These are phyloP conservation scores for Saccostrea echinata DNA, from an alignment of 1,140 invertebrate genomes.

Conservation along the genomic window DNA sequence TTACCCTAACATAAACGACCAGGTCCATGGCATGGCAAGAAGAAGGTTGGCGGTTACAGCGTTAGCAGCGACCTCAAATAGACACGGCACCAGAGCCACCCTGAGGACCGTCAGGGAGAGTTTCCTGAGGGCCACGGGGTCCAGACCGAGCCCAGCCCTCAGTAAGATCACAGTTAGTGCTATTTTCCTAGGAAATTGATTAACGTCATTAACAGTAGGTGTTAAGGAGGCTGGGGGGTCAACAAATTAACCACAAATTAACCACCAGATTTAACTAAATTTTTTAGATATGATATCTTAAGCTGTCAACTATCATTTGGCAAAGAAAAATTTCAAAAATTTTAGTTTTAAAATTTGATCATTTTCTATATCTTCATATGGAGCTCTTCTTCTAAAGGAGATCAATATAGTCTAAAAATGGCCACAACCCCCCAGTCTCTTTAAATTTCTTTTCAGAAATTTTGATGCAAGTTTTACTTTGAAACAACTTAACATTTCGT, in stretches of 20 bases:
- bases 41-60: slow-evolving; percentile 87
- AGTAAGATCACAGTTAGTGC: slow-evolving; percentile 95
- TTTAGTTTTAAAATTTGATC: too few relatives aligned
- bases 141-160: slow-evolving; percentile 94
- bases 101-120: slow-evolving; percentile 86
- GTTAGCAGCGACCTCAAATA: slow-evolving; percentile 87
- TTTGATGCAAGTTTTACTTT: not conserved
- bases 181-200: slow-evolving; percentile 87
- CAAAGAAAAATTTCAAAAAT: too few relatives aligned
- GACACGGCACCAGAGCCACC: slow-evolving; percentile 91
- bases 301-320: too few relatives aligned
- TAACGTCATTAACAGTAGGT: not conserved
- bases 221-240: too few relatives aligned
- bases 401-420: too few relatives aligned
- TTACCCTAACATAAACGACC: slow-evolving; percentile 88
- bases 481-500: not conserved
- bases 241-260: too few relatives aligned
- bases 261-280: too few relatives aligned
- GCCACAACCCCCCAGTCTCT: too few relatives aligned
- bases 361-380: too few relatives aligned
- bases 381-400: too few relatives aligned
- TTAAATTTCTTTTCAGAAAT: too few relatives aligned
- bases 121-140: slow-evolving; percentile 90
- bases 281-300: too few relatives aligned
- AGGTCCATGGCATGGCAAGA: slow-evolving; percentile 91